A percentile compares a stretch with the other conserved stretches of the same genome.
These are phyloP conservation scores for Amphipoea lucens DNA, from an alignment of 2,888 invertebrate species.

Conservation along the genomic window DNA sequence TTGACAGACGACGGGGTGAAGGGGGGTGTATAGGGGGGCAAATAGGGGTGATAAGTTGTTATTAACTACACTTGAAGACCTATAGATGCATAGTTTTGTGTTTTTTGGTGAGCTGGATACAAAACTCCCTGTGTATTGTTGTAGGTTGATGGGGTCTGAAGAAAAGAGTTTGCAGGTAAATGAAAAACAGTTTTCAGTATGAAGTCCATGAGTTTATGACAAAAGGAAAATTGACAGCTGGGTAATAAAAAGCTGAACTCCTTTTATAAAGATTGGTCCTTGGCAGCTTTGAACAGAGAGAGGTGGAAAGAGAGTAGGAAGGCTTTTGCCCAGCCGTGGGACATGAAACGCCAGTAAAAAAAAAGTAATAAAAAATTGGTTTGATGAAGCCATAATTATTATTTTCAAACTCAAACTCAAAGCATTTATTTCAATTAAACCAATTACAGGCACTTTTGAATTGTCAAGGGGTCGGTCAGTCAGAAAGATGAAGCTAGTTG, in stretches of 20 bases:
- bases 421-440: too few species aligned
- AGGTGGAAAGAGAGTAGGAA: too few species aligned
- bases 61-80: constrained; percentile 86
- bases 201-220: too few species aligned
- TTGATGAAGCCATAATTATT: not conserved
- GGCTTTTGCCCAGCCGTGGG: too few species aligned
- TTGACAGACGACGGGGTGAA: constrained; percentile 84
- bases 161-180: constrained; percentile 19
- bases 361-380: not conserved
- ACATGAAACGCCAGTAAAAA: too few species aligned
- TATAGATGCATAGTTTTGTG: constrained; percentile 70
- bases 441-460: too few species aligned
- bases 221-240: not conserved
- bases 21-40: constrained; percentile 58
- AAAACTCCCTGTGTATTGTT: constrained; percentile 37
- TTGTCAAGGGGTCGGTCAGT: too few species aligned
- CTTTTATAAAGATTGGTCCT: too few species aligned
- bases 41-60: constrained; percentile 86
- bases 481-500: too few species aligned
- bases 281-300: too few species aligned
- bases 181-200: constrained; percentile 6
- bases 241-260: not conserved
- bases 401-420: too few species aligned
- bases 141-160: constrained; percentile 13
- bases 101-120: constrained; percentile 44